Base-by-base conservation (phyloP, 2,888 invertebrate genomes). In the Penaeus monodon region DNA sequence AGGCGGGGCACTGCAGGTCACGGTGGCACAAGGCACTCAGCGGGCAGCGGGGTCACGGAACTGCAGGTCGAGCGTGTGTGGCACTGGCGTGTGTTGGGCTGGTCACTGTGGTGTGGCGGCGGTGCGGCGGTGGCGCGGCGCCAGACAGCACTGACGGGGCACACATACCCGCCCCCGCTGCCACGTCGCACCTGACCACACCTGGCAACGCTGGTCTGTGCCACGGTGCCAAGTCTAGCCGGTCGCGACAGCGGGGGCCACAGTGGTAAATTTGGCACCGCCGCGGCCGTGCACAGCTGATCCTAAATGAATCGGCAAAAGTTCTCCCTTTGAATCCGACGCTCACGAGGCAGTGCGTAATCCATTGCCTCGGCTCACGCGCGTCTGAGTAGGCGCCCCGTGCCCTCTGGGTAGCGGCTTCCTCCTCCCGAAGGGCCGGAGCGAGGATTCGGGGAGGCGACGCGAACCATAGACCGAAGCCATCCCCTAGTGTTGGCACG, bases 91-190 rank as follows among this genome's bases (percentile, higher is more conserved):
- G 77, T 84, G 84, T 63, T 73, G 84, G 63, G 79, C n/a, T 78
- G 79, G 84, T 68, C 79, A 77, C 84, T 84, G 82, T 78, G 68
- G 27, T 49, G 64, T 22, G 27, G 78, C 74, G 65, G 49, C 73
- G 82, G 86, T 82, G 86, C 44, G 82, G 86, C 63, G 68, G 82
- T 82, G 82, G 86, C 86, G 82, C 78, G 77, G 82, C 77, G 82
- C 86, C 82, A 86, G 76, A 65, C 86, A 86, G 77, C 82, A 86
- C 86, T 86, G 86, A 82, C 81, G 81, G 86, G 80, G 68, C 64
- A 77, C 86, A 86, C 86, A 86, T 86, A 86, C 86, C 82, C 82
- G 57, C 77, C 86, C 81, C 78, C 77, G 86, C 82, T 86, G 86
- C 86, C 86, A 86, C 82, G 81, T 86, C 86, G 77, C 82, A 77